A percentile compares a stretch with the other conserved stretches of the same genome.
These are phyloP conservation scores for Nannospalax galili DNA, from an alignment of 2,113 vertebrate genomes.

Conservation along the genomic window DNA sequence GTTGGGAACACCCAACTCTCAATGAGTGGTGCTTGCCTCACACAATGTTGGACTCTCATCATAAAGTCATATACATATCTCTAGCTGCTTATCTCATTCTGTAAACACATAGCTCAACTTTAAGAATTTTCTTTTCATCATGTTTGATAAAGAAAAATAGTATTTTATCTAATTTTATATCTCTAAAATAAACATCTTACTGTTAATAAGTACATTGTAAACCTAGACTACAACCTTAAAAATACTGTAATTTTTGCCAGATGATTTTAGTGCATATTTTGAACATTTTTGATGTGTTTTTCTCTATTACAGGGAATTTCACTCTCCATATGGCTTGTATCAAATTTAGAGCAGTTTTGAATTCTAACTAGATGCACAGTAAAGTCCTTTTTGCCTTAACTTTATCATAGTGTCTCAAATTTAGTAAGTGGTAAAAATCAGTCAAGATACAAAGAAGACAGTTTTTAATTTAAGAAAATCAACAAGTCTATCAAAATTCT, in stretches of 20 bases:
- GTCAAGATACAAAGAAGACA: neutral
- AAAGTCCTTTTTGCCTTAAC: neutral
- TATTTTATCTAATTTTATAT: neutral
- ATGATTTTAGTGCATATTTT: neutral
- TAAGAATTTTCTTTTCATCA: neutral
- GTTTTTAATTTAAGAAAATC: conserved; percentile 10
- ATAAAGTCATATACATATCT: neutral
- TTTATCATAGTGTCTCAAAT: neutral
- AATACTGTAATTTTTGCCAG: neutral
- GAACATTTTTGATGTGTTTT: conserved; percentile 1
- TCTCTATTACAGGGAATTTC: neutral
- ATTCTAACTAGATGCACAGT: neutral
- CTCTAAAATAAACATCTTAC: neutral
- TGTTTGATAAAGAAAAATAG: neutral
- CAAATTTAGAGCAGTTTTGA: neutral
- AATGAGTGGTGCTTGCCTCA: accelerated
- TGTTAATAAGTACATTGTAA: neutral
- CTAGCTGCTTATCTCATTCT: neutral
- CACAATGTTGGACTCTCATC: neutral
- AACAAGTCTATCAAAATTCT: neutral
- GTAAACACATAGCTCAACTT: neutral
- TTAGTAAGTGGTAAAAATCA: conserved; percentile 28
- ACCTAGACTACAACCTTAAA: neutral
- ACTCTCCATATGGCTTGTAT: neutral
- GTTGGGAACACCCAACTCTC: accelerated